A percentile compares a stretch with the other conserved stretches of the same genome.
Conservation (phyloP, 1,140 invertebrate species). For the Zophobas atratus region DNA sequence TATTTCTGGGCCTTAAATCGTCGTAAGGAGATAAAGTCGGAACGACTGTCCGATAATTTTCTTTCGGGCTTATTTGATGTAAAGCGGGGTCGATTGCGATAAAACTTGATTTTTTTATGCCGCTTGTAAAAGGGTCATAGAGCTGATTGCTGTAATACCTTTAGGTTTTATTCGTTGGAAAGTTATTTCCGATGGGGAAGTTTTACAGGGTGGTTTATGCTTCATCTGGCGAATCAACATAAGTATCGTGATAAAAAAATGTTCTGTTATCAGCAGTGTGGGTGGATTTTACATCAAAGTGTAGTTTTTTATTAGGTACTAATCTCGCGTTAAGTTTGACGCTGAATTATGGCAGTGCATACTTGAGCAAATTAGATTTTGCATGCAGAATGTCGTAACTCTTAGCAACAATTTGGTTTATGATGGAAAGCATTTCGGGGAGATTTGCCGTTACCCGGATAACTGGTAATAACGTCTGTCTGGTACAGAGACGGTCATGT, state of each 20-base stretch:
- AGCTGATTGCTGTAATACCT: conserved; percentile 17
- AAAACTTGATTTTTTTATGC: conserved; percentile 31
- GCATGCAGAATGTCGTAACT: conserved; percentile 33
- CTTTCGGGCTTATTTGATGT: conserved; percentile 22
- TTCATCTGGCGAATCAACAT: background rate
- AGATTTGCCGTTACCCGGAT: no score
- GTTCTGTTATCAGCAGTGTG: background rate
- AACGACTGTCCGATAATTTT: conserved; percentile 34
- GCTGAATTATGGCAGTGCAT: conserved; percentile 26
- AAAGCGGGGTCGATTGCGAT: conserved; percentile 11
- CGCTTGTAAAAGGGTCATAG: conserved; percentile 1
- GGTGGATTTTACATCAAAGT: conserved; percentile 5
- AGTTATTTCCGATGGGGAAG: conserved; percentile 13
- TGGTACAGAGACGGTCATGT: no score
- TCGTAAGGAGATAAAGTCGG: conserved; percentile 16
- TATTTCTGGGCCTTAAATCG: background rate
- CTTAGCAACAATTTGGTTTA: conserved; percentile 24
- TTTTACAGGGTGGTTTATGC: background rate
- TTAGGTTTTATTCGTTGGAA: conserved; percentile 11
- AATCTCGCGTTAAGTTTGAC: background rate
- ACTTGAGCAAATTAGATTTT: conserved; percentile 19
- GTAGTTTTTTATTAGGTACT: conserved; percentile 17
- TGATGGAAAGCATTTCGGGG: conserved; percentile 14
- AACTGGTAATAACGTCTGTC: no score
- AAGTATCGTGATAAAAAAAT: background rate